Percentiles rank a stretch among this genome's conserved stretches.
Evolutionary conservation across 2,113 vertebrate species (phyloP).

Genomic region (Myocastor coypus): DNA sequence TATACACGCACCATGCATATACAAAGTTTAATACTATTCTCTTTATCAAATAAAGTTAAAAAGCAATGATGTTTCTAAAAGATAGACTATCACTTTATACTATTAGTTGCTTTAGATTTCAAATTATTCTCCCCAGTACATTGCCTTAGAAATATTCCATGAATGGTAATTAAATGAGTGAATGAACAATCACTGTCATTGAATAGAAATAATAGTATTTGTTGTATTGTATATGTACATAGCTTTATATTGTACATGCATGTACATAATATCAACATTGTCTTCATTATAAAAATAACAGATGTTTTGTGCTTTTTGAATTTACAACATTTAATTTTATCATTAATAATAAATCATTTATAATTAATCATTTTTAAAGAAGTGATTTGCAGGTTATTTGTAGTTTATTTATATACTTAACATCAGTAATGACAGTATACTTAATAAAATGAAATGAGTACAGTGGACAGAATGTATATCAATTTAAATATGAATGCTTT

Average conservation of each 20-base stretch:
- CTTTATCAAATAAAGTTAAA: not conserved
- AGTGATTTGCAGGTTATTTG: slow-evolving; percentile 15
- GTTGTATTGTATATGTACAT: not conserved
- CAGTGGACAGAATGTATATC: not conserved
- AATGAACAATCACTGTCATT: not conserved
- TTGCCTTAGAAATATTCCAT: not conserved
- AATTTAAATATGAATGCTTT: slow-evolving; percentile 17
- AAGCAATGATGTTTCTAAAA: not conserved
- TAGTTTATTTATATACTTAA: slow-evolving; percentile 59
- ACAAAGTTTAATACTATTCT: not conserved
- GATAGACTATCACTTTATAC: not conserved
- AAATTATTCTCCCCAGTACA: not conserved
- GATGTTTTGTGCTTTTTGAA: not conserved
- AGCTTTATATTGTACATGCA: not conserved
- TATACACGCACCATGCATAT: not conserved
- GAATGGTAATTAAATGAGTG: not conserved
- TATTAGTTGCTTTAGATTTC: slow-evolving; percentile 2
- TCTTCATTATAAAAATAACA: slow-evolving; percentile 36
- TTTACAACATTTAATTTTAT: slow-evolving; percentile 20
- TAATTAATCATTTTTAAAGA: not conserved
- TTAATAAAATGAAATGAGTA: slow-evolving; percentile 45
- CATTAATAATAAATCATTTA: not conserved
- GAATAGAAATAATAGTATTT: not conserved
- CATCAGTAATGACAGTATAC: slow-evolving; percentile 27
- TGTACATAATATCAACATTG: not conserved